Percentiles rank a stretch among this genome's conserved stretches.
Conservation (phyloP, 2,888 invertebrate genomes). For the Byasa hedistus region DNA sequence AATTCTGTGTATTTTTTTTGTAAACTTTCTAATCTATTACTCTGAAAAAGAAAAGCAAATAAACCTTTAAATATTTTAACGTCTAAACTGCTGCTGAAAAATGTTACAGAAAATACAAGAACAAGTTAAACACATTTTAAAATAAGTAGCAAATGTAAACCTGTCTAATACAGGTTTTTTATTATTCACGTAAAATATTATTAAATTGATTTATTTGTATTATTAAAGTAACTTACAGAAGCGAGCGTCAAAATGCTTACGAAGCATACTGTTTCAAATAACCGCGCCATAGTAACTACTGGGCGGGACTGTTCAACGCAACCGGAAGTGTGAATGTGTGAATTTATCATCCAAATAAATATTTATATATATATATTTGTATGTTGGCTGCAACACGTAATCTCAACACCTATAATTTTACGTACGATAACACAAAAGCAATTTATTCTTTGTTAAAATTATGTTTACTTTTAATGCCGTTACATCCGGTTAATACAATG, state of each 20-base stretch:
- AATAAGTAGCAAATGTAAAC: no score
- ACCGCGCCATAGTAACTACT: conserved; percentile 20
- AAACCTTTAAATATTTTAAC: background rate
- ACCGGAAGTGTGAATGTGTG: conserved; percentile 49
- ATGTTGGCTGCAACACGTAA: conserved; percentile 25
- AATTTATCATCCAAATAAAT: conserved; percentile 40
- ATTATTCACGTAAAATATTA: background rate
- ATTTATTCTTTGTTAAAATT: conserved; percentile 33
- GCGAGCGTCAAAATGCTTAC: conserved; percentile 9
- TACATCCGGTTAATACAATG: background rate
- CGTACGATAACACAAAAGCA: conserved; percentile 26
- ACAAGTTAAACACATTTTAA: no score
- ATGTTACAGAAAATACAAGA: background rate
- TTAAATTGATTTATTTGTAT: background rate
- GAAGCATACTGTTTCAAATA: conserved; percentile 8
- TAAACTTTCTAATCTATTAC: conserved; percentile 42
- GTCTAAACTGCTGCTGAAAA: background rate
- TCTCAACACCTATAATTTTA: conserved; percentile 30
- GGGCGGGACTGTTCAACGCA: conserved; percentile 14
- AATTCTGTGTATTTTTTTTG: conserved; percentile 47
- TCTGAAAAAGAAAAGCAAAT: conserved; percentile 1
- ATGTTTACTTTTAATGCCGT: conserved; percentile 26
- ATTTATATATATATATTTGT: conserved; percentile 37
- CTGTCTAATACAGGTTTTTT: no score
- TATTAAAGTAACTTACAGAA: conserved; percentile 9